These are phyloP conservation scores for Chalcis sispes DNA, from an alignment of 2,888 invertebrate species.

Conservation along the genomic window DNA sequence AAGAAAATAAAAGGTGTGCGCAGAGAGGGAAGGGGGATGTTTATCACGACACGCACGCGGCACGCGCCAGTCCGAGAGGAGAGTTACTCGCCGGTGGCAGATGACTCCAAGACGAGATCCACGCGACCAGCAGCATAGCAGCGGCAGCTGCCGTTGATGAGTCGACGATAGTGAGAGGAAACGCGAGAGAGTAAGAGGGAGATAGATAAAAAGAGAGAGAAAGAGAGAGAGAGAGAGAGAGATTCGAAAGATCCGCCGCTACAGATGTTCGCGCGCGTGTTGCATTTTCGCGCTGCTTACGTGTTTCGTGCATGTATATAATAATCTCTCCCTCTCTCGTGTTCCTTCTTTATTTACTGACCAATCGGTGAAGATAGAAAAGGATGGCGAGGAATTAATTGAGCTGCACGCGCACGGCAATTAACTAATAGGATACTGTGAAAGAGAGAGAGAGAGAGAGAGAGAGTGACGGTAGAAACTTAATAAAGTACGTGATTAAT, in stretches of 20 bases:
- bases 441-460: too few relatives aligned
- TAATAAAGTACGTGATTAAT: too few relatives aligned
- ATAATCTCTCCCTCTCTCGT: neutral
- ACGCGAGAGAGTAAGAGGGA: constrained; percentile 5
- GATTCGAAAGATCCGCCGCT: constrained; percentile 69
- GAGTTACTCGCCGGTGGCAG: constrained; percentile 64
- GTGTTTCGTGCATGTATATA: neutral
- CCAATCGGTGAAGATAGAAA: too few relatives aligned
- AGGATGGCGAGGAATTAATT: constrained; percentile 35
- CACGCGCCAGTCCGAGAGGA: constrained; percentile 54
- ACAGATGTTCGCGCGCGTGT: constrained; percentile 55
- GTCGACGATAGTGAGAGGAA: constrained; percentile 42
- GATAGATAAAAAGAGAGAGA: neutral
- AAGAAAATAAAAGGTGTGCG: constrained; percentile 6
- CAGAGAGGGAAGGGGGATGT: constrained; percentile 67
- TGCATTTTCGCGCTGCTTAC: constrained; percentile 30
- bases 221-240: neutral
- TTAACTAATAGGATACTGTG: constrained; percentile 28
- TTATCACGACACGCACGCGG: constrained; percentile 72
- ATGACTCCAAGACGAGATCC: constrained; percentile 70
- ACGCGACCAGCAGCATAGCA: too few relatives aligned
- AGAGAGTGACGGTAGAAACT: too few relatives aligned
- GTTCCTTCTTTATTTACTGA: neutral
- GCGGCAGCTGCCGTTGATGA: constrained; percentile 70
- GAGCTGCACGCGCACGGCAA: constrained; percentile 13